Evolutionary conservation across 2,113 vertebrate genomes (phyloP).

Genomic region (Heterotis niloticus): DNA sequence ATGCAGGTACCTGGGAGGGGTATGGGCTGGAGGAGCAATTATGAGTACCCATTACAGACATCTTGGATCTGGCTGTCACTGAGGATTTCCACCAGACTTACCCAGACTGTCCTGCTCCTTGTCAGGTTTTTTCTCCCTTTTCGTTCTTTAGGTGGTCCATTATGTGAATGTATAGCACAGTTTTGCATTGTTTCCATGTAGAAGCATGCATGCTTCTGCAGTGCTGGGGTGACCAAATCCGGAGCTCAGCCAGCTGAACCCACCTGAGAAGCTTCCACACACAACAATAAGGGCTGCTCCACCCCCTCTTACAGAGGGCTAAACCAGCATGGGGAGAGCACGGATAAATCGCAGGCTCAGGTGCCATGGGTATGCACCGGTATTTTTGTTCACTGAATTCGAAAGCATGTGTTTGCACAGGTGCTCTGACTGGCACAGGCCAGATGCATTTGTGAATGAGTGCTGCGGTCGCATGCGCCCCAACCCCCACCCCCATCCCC

Average conservation of each 20-base stretch:
- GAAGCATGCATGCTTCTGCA: no score
- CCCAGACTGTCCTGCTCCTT: no score
- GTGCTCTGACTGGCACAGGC: constrained; percentile 17
- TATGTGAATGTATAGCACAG: no score
- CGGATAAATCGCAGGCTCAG: constrained; percentile 46
- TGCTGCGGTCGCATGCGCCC: neutral
- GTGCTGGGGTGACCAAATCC: no score
- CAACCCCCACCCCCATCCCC: neutral
- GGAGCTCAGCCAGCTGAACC: neutral
- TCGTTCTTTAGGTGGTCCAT: no score
- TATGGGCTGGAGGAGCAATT: no score
- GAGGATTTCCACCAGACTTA: no score
- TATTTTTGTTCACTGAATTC: constrained; percentile 33
- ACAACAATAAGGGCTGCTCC: neutral
- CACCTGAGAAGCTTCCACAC: neutral
- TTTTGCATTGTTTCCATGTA: no score
- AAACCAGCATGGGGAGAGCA: neutral
- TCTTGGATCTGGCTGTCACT: no score
- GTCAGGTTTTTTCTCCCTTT: no score
- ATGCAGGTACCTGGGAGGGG: no score
- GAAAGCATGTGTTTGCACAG: constrained; percentile 23
- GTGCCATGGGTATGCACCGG: constrained; percentile 45
- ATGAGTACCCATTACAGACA: no score
- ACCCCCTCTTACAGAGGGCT: neutral
- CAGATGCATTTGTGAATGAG: constrained; percentile 35